Base-by-base conservation (phyloP, 2,797 vertebrate genomes). In the Peromyscus eremicus region DNA sequence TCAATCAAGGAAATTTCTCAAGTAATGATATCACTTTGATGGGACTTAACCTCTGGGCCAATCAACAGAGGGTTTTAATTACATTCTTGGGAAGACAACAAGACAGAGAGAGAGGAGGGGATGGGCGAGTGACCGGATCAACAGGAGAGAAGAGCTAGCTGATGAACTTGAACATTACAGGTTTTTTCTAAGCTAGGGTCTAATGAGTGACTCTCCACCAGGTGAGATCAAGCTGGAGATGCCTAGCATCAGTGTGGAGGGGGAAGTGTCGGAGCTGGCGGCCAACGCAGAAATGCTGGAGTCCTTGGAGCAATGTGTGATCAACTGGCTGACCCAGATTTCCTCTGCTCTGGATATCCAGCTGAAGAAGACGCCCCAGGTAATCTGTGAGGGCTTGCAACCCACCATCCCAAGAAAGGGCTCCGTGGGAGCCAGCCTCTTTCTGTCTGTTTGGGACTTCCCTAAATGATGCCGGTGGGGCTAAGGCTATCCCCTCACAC, bases 291-390 rank as follows among this genome's bases (percentile, higher is more conserved):
- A 98, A 55, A 97, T 98, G 3, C 91, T 99, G 32, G 99, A 99
- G 34, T 94, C 97, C 66, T 96, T 99, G 98, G 99, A 99, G 96
- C 98, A 98, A 29, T 99, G 98, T 96, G 98, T 99, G 94, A 97
- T 99, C 96, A 99, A 99, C 97, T 99, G 99, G 99, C 98, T 99
- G 95, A 98, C 98, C 68, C 99, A 99, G 96, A 99, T 99, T 97
- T 99, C 99, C 0, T 62, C 98, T 46, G 98, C 99, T 25, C 81
- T 99, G 5, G 99, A 99, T 95, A 98, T 98, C 92, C 99, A 99
- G 95, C 98, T 98, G 97, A 98, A 97, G 85, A 99, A 99, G 97
- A 98, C 98, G 16, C 99, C 99, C 32, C 99, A 99, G 99, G 99
- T 99, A 98, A 81, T 0, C 0, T 34, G 32, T 7, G 10, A 34